phyloP scores from a whole-genome alignment of 23 tunicate genomes.

The Oikopleura vanhoeffeni region DNA sequence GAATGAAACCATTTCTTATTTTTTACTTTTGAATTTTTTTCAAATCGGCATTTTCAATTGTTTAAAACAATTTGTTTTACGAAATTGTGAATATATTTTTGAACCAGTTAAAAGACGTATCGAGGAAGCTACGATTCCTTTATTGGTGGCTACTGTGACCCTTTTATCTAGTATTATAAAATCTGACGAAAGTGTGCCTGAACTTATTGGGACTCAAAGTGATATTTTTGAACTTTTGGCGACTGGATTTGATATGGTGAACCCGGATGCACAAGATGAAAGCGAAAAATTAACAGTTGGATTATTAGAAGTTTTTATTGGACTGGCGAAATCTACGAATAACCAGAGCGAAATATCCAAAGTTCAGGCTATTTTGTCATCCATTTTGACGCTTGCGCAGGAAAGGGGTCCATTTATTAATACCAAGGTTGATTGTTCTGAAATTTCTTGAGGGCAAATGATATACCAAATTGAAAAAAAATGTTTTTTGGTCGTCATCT shows the following conservation, averaged over 20 bases:
- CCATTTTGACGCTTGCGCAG: no score
- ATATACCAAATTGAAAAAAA: no score
- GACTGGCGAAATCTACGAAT: neutral
- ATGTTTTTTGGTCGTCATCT: no score
- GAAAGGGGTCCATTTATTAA: no score
- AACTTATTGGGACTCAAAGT: neutral
- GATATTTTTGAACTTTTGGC: neutral
- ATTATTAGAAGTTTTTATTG: no score
- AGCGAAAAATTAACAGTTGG: neutral
- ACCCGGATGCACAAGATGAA: neutral
- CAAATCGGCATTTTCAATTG: no score
- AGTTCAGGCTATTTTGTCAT: neutral
- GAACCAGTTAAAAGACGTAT: neutral
- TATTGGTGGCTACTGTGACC: neutral
- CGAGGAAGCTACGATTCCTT: neutral
- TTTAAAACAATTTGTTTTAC: no score
- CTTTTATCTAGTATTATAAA: neutral
- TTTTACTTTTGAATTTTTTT: no score
- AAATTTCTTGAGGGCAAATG: no score
- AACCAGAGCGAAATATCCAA: neutral
- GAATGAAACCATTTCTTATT: no score
- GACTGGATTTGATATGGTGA: neutral
- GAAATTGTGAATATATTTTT: no score
- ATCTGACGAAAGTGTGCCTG: constrained; percentile 3
- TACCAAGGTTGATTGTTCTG: no score